Percentiles rank a stretch among this genome's conserved stretches.
These are phyloP conservation scores for Synanceia verrucosa DNA, from an alignment of 2,797 vertebrate species.

Conservation along the genomic window DNA sequence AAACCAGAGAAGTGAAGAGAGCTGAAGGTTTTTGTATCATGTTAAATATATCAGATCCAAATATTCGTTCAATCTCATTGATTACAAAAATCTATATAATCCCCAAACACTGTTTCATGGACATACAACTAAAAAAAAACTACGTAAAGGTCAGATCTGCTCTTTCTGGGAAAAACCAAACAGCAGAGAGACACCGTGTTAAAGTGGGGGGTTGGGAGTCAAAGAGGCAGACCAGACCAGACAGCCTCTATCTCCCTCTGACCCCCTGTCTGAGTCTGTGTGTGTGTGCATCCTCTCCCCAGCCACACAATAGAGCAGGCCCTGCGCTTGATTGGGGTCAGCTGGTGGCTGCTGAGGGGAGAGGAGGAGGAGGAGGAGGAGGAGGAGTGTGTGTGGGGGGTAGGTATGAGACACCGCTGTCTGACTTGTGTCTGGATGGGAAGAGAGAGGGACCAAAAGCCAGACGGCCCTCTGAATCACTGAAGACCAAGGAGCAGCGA, in stretches of 20 bases:
- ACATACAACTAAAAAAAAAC: neutral
- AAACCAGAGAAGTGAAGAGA: no score
- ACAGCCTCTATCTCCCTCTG: conserved; percentile 67
- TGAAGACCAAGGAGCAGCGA: conserved; percentile 45
- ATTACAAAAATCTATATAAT: neutral
- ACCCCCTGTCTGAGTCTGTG: conserved; percentile 58
- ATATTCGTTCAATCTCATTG: neutral
- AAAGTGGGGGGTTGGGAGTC: conserved; percentile 67
- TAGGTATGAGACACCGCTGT: conserved; percentile 75
- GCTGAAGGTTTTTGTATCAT: no score
- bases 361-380: conserved; percentile 11
- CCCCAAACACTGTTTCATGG: neutral
- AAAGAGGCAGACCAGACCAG: conserved; percentile 63
- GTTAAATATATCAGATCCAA: no score
- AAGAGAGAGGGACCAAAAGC: conserved; percentile 51
- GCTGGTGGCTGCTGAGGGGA: conserved; percentile 70
- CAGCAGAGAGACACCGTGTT: conserved; percentile 23
- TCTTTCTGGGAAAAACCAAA: conserved; percentile 14
- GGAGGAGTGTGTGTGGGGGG: conserved; percentile 26
- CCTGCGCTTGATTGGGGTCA: conserved; percentile 79
- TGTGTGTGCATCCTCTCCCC: conserved; percentile 51
- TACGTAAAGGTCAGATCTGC: neutral
- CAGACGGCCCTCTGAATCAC: conserved; percentile 60
- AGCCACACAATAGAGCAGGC: conserved; percentile 74
- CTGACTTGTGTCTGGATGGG: conserved; percentile 69